Evolutionary conservation across 2,113 vertebrate species (phyloP), one percentile per base, ranked within the genome.

Genomic region (Alethe diademata): DNA sequence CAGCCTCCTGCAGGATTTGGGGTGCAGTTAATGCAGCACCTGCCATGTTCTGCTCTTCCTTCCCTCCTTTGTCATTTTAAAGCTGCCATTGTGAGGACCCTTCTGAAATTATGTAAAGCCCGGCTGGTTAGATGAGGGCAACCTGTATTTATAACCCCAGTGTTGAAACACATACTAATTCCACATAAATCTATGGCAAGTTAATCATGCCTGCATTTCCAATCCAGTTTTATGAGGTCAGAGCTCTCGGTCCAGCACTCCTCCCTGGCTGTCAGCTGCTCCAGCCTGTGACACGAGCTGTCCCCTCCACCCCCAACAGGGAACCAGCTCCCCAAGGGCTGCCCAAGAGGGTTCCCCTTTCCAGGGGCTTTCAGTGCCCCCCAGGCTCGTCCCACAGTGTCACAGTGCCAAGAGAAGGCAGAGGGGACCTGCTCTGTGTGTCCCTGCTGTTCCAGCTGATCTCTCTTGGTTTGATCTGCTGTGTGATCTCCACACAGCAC

Each of bases 161-260:
- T 84, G 96, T 92, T 98, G 98, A 98, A 98, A 98, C 98, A 98
- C 98, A 98, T 93, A 97, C 97, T 95, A 95, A 97, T 95, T 97
- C 97, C 96, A 96, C 96, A 93, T 98, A 98, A 98, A 98, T 97
- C 97, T 93, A 54, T 67, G 73, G 97, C 51, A 96, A 98, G 98
- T 98, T 98, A 98, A 98, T 98, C 98, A 98, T 96, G 96, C 97
- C 96, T 95, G 93, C 97, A 95, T 93, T 97, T 96, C 91, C 94
- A 92, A 90, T 88, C 90, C 96, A 50, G 61, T 94, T 97, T 97
- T 96, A 97, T 53, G 97, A 80, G 96, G 97, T 95, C 94, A 95
- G 89, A 94, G 67, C 94, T 65, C 29, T n/a, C 2, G 12, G 94
- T 67, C 95, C 93, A 75, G 73, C 88, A 40, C 87, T 93, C 69